phyloP scores from a whole-genome alignment of 2,888 invertebrate genomes.

The Nematopogon swammerdamellus region DNA sequence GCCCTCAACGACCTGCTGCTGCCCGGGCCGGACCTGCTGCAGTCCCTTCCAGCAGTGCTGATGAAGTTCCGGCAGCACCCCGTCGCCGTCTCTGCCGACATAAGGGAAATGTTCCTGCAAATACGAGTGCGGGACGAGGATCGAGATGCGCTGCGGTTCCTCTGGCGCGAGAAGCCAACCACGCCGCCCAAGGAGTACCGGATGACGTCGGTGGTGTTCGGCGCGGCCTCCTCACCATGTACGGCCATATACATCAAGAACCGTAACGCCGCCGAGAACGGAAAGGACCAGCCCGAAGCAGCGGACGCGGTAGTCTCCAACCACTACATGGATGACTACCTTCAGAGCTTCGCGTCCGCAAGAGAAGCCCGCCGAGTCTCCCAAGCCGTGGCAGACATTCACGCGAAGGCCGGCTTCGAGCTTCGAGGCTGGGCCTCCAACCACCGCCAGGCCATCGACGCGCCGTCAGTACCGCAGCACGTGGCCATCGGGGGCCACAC shows the following conservation, averaged over 20 bases:
- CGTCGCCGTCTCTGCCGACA: neutral
- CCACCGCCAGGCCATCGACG: neutral
- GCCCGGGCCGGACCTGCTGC: neutral
- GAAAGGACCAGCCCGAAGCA: neutral
- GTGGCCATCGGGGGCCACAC: no score
- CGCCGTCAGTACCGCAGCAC: no score
- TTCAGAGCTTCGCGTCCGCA: neutral
- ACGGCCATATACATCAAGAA: no score
- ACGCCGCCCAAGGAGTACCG: no score
- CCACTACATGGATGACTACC: constrained; percentile 2
- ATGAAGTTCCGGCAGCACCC: neutral
- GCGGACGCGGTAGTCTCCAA: neutral
- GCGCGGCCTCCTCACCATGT: no score
- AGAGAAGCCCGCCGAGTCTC: neutral
- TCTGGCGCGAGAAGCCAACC: no score
- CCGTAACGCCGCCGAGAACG: neutral
- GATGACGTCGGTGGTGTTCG: no score
- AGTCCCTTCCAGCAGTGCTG: neutral
- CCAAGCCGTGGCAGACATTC: neutral
- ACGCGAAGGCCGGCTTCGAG: neutral
- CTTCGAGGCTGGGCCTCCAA: constrained; percentile 1
- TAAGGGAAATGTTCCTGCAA: neutral
- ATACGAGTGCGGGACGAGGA: neutral
- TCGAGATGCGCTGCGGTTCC: no score
- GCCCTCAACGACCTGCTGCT: constrained; percentile 4